Percentiles rank a stretch among this genome's conserved stretches.
Conservation (phyloP, 1,140 invertebrate genomes). For the Tachypleus tridentatus region DNA sequence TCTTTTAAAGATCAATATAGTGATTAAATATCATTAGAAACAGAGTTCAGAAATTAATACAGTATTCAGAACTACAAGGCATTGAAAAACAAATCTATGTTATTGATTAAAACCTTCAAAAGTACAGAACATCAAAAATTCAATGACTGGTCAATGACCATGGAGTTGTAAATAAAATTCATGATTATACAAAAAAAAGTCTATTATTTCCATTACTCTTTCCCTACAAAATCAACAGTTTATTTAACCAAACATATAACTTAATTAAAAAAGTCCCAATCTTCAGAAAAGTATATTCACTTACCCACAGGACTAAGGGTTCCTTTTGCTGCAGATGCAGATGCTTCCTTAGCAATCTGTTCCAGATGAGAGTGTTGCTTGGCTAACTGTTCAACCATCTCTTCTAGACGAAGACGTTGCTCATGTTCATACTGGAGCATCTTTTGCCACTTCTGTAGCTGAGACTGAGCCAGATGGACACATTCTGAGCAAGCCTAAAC, state of each 20-base stretch:
- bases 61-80: too few relatives aligned
- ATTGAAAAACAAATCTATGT: too few relatives aligned
- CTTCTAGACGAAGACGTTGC: slow-evolving; percentile 82
- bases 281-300: not conserved
- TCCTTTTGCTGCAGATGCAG: slow-evolving; percentile 11
- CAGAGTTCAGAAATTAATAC: too few relatives aligned
- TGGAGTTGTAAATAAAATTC: too few relatives aligned
- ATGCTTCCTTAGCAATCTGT: slow-evolving; percentile 47
- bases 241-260: not conserved
- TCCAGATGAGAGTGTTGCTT: slow-evolving; percentile 90
- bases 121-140: too few relatives aligned
- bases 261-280: not conserved
- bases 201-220: not conserved
- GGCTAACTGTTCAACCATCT: slow-evolving; percentile 93
- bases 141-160: too few relatives aligned
- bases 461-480: slow-evolving; percentile 66
- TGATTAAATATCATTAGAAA: too few relatives aligned
- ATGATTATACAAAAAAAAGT: too few relatives aligned
- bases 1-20: too few relatives aligned
- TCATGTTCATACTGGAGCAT: slow-evolving; percentile 88
- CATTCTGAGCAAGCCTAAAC: slow-evolving; percentile 76
- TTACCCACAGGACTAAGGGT: not conserved
- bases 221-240: not conserved
- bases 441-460: slow-evolving; percentile 79
- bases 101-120: too few relatives aligned